These are phyloP conservation scores for Conistra vaccinii DNA, from an alignment of 2,888 invertebrate genomes.

Conservation along the genomic window DNA sequence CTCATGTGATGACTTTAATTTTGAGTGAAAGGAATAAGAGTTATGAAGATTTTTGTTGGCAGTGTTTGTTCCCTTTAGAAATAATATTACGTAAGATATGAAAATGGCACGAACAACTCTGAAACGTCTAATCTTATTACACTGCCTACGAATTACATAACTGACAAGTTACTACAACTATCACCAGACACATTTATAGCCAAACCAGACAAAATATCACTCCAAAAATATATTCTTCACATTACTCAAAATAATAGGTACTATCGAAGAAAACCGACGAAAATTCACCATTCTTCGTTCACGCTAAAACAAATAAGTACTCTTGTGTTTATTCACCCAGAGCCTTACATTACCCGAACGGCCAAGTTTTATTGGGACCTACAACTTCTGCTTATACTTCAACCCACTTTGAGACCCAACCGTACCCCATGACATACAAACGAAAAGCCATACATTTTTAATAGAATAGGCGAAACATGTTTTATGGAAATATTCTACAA, in stretches of 20 bases:
- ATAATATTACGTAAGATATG: too few relatives aligned
- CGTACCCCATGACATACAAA: slow-evolving; percentile 68
- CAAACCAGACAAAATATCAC: slow-evolving; percentile 30
- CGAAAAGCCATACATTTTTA: slow-evolving; percentile 73
- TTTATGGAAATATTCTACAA: slow-evolving; percentile 52
- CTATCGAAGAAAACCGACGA: slow-evolving; percentile 3
- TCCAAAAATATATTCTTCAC: slow-evolving; percentile 9
- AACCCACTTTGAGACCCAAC: slow-evolving; percentile 59
- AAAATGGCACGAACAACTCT: neutral
- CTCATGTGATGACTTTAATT: too few relatives aligned
- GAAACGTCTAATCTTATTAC: slow-evolving; percentile 16
- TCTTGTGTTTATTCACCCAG: slow-evolving; percentile 56
- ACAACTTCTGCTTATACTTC: slow-evolving; percentile 57
- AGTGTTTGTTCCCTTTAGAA: too few relatives aligned
- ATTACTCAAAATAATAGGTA: slow-evolving; percentile 17
- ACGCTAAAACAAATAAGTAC: slow-evolving; percentile 41
- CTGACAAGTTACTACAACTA: neutral
- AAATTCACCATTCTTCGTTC: slow-evolving; percentile 11
- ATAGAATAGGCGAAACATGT: slow-evolving; percentile 65
- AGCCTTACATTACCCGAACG: slow-evolving; percentile 52
- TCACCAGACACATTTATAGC: slow-evolving; percentile 10
- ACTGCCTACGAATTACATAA: slow-evolving; percentile 14
- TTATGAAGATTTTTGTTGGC: neutral
- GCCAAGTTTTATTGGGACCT: slow-evolving; percentile 62
- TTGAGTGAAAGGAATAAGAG: neutral